phyloP scores from a whole-genome alignment of 2,797 vertebrate genomes.

The Lutjanus argentimaculatus region DNA sequence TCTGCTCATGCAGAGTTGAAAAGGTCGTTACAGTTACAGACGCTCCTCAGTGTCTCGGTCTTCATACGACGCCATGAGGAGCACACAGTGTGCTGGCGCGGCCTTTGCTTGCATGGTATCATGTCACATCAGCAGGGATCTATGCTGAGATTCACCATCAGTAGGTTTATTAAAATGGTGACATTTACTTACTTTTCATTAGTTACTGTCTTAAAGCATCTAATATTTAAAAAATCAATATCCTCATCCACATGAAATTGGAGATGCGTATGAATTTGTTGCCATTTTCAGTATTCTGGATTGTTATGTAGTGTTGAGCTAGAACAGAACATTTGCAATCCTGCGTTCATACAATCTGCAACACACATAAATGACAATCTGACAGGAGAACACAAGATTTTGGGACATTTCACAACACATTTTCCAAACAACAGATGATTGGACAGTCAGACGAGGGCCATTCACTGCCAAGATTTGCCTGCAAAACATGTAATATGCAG shows the following conservation, averaged over 20 bases:
- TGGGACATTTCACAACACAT: not conserved
- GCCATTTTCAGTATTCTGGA: not conserved
- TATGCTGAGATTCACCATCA: not conserved
- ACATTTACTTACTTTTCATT: not conserved
- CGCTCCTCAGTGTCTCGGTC: not conserved
- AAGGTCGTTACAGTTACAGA: conserved; percentile 12
- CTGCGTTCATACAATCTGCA: not conserved
- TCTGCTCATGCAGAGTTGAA: not conserved
- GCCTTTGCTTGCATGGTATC: conserved; percentile 15
- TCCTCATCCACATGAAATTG: not conserved
- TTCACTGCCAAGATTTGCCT: not conserved
- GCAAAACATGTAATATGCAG: conserved; percentile 30
- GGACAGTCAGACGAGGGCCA: not conserved
- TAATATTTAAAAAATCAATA: not conserved
- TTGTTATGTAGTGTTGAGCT: not conserved
- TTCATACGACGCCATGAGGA: not conserved
- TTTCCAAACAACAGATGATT: not conserved
- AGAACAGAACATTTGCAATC: not conserved
- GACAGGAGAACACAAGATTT: not conserved
- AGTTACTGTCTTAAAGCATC: not conserved
- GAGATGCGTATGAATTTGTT: not conserved
- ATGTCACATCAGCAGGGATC: not conserved
- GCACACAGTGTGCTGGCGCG: not conserved
- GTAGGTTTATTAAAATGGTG: not conserved
- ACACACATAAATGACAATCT: not conserved